Percentiles rank a stretch among this genome's conserved stretches.
These are phyloP conservation scores for Atherinosoma microstoma DNA, from an alignment of 2,797 vertebrate species.

Conservation along the genomic window DNA sequence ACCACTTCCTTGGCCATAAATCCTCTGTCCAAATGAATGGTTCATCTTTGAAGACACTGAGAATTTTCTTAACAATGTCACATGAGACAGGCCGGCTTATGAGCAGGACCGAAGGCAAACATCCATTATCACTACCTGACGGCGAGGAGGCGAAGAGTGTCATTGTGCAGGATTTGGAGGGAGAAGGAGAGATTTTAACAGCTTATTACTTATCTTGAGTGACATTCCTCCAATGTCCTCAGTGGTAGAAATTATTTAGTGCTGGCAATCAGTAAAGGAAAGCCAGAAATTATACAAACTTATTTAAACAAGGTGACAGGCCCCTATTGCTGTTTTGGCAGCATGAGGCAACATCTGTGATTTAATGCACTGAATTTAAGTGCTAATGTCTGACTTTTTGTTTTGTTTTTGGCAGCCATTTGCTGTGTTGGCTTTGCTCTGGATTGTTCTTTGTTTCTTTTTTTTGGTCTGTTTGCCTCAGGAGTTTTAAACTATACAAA, in stretches of 20 bases:
- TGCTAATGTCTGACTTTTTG: neutral
- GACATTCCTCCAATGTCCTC: slow-evolving; percentile 5
- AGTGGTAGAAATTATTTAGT: neutral
- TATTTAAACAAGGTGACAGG: slow-evolving; percentile 3
- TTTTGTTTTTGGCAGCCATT: neutral
- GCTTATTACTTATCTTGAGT: neutral
- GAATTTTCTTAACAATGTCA: slow-evolving; percentile 43
- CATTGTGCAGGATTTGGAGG: slow-evolving; percentile 4
- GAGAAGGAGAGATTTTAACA: slow-evolving; percentile 4
- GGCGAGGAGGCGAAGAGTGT: slow-evolving; percentile 30
- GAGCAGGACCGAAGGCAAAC: slow-evolving; percentile 36
- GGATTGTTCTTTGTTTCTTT: accelerated
- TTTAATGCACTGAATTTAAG: slow-evolving; percentile 4
- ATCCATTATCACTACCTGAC: slow-evolving; percentile 48
- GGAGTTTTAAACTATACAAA: neutral
- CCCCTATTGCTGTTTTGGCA: neutral
- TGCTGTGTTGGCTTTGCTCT: neutral
- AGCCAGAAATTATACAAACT: slow-evolving; percentile 6
- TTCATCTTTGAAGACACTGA: slow-evolving; percentile 56
- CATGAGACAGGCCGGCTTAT: slow-evolving; percentile 58
- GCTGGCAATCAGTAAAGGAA: slow-evolving; percentile 1
- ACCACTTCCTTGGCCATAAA: slow-evolving; percentile 39
- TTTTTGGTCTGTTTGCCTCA: neutral
- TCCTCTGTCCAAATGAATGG: slow-evolving; percentile 31
- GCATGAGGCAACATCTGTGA: neutral